Conservation (phyloP, 2,797 vertebrate genomes). For the Eulemur coronatus region DNA sequence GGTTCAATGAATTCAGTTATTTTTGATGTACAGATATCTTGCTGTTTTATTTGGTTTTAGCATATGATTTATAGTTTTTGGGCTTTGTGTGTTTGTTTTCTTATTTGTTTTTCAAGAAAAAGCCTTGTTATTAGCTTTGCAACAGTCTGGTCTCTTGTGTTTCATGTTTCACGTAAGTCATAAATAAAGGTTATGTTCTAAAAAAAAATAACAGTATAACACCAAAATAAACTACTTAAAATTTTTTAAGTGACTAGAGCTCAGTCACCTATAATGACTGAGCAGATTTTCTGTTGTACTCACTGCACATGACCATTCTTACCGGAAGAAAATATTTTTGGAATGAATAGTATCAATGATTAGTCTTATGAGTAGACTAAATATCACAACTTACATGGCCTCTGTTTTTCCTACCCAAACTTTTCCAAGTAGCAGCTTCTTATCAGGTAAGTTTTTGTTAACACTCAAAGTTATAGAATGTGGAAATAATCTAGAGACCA, state of each 20-base stretch:
- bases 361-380: slow-evolving; percentile 26
- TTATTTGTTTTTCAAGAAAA: slow-evolving; percentile 35
- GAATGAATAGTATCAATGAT: slow-evolving; percentile 24
- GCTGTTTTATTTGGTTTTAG: slow-evolving; percentile 39
- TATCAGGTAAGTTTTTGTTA: slow-evolving; percentile 37
- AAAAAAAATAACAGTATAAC: slow-evolving; percentile 51
- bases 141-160: slow-evolving; percentile 19
- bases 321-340: slow-evolving; percentile 36
- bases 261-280: not conserved
- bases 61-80: not conserved
- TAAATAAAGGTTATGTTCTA: slow-evolving; percentile 37
- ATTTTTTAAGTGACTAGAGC: not conserved
- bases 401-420: slow-evolving; percentile 4
- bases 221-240: slow-evolving; percentile 51
- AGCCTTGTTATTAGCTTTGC: not conserved
- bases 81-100: not conserved
- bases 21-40: slow-evolving; percentile 12
- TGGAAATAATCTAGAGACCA: slow-evolving; percentile 7
- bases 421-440: slow-evolving; percentile 30
- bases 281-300: slow-evolving; percentile 33
- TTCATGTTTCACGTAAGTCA: slow-evolving; percentile 16
- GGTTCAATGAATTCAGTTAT: not conserved
- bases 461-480: slow-evolving; percentile 45
- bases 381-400: not conserved
- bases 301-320: not conserved